Evolutionary conservation across 2,797 vertebrate species (phyloP).

Genomic region (Cyprinella venusta): DNA sequence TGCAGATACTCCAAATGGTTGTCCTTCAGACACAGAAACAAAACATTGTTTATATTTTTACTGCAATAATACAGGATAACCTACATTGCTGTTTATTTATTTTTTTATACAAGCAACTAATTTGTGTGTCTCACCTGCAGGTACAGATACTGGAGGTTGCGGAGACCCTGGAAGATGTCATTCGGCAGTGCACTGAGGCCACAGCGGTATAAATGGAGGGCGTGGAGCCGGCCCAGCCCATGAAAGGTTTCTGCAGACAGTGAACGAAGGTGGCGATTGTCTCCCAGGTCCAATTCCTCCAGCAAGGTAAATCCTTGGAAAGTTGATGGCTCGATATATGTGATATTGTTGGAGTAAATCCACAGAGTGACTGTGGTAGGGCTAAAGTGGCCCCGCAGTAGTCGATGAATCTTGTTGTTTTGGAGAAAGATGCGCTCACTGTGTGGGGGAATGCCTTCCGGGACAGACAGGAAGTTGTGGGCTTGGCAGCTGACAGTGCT

Average conservation of each 20-base stretch:
- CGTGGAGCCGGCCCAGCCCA: slow-evolving; percentile 90
- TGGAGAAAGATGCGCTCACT: slow-evolving; percentile 97
- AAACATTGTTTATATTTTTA: slow-evolving; percentile 5
- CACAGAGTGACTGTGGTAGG: slow-evolving; percentile 92
- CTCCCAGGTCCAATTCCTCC: slow-evolving; percentile 96
- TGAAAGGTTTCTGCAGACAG: slow-evolving; percentile 94
- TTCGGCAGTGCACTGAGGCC: slow-evolving; percentile 90
- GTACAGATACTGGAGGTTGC: slow-evolving; percentile 97
- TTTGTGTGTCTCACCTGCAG: slow-evolving; percentile 80
- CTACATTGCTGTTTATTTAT: background rate
- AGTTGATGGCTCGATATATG: slow-evolving; percentile 92
- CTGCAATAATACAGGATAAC: background rate
- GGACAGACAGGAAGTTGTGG: slow-evolving; percentile 92
- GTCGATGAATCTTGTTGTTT: slow-evolving; percentile 94
- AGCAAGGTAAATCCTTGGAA: slow-evolving; percentile 91
- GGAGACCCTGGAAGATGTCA: slow-evolving; percentile 91
- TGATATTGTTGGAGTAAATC: slow-evolving; percentile 99
- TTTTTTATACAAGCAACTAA: background rate
- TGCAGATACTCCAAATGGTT: slow-evolving; percentile 96
- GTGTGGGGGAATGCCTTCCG: slow-evolving; percentile 92
- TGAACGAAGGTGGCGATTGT: slow-evolving; percentile 92
- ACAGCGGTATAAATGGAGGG: slow-evolving; percentile 94
- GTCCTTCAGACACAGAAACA: slow-evolving; percentile 73
- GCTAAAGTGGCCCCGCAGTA: slow-evolving; percentile 91
- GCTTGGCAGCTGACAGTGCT: slow-evolving; percentile 99